Evolutionary conservation across 1,140 invertebrate species (phyloP), one percentile per base, ranked within the genome.

Genomic region (Ganaspis sp.): DNA sequence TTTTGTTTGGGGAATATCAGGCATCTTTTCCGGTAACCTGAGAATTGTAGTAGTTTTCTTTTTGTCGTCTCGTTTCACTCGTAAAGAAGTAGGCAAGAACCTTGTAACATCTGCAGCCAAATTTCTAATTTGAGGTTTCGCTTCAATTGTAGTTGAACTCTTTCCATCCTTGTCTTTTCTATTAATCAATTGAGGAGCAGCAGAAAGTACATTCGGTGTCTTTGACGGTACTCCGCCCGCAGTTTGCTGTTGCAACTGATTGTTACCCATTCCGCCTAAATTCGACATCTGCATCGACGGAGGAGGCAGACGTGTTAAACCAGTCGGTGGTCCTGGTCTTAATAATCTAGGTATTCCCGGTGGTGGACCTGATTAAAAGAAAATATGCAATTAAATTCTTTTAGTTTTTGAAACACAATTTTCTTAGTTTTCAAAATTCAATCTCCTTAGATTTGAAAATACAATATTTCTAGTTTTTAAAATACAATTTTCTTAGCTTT

Each of bases 51-150:
- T 87, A 0, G 82, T 73, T 78, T 93, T 93, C 64, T 92, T 92
- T 53, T 93, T 94, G 83, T 96, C 96, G 76, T 97, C 96, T 75
- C 97, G 92, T 88, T 98, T 99, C 0, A 98, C 95, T 77, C 98
- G 93, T 12, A 99, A 92, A 3, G 97, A 95, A 0, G 97, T 98
- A 2, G 98, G 98, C 42, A 98, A 95, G 90, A 99, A 99, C 81
- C 97, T 92, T 0, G 98, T 99, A 0, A 99, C 96, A 91, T 99
- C 98, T 0, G 97, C 97, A 77, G 96, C 97, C 9, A 98, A 92
- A 92, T 98, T 99, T 85, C 96, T 93, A 73, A 99, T 98, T 92
- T 99, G 97, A 1, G 98, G 98, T 89, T 98, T 98, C 0, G 98
- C 98, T 84, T 96, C 96, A 80, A 99, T 99, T 0, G 95, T 96